Conservation (phyloP, 2,888 invertebrate species). For the Drosophila maculinotata region DNA sequence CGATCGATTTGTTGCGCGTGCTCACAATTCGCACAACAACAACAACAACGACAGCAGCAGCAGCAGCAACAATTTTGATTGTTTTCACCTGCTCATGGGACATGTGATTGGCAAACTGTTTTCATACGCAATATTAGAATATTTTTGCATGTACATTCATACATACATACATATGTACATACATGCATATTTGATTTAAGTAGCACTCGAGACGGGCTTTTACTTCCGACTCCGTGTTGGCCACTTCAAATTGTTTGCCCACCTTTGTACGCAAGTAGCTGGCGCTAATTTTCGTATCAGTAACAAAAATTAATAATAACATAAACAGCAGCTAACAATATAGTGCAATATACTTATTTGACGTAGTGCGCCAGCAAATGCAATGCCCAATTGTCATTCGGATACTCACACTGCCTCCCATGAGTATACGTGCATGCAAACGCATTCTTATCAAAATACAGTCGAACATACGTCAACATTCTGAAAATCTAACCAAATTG, state of each 20-base stretch:
- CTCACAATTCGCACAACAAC: constrained; percentile 2
- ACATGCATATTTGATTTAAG: constrained; percentile 1
- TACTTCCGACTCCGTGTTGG: constrained; percentile 44
- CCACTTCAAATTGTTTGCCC: constrained; percentile 47
- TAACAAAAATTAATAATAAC: constrained; percentile 12
- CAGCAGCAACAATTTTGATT: constrained; percentile 8
- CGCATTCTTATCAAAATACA: no score
- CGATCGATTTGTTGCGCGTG: constrained; percentile 29
- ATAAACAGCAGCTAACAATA: constrained; percentile 2
- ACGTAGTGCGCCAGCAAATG: constrained; percentile 7
- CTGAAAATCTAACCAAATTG: no score
- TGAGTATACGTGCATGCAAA: not conserved
- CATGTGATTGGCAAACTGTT: constrained; percentile 34
- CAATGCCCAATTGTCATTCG: constrained; percentile 4
- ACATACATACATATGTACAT: no score
- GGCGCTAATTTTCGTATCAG: constrained; percentile 29
- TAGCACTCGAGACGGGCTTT: constrained; percentile 28
- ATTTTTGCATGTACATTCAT: not conserved
- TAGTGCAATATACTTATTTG: constrained; percentile 8
- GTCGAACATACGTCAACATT: no score
- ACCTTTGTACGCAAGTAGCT: constrained; percentile 29
- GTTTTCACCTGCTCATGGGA: constrained; percentile 15
- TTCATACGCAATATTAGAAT: constrained; percentile 1
- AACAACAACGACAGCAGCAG: constrained; percentile 1
- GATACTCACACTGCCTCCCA: not conserved